phyloP scores from a whole-genome alignment of 2,797 vertebrate genomes.

The Fundulus diaphanus region DNA sequence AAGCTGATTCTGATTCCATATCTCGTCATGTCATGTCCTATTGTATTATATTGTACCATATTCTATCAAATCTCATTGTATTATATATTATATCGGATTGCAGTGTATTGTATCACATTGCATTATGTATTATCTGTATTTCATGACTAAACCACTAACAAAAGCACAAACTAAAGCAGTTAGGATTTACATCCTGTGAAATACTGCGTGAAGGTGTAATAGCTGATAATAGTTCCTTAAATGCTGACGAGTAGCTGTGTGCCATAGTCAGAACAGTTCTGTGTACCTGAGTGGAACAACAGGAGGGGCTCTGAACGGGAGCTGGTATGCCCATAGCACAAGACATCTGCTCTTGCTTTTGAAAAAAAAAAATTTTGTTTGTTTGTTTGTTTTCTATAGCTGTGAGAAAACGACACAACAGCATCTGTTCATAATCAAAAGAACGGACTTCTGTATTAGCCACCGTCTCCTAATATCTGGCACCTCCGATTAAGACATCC shows the following conservation, averaged over 20 bases:
- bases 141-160: too few relatives aligned
- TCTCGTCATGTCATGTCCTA: not conserved
- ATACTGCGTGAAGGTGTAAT: not conserved
- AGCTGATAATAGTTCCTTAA: not conserved
- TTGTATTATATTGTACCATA: not conserved
- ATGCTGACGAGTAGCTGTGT: not conserved
- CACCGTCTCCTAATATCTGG: conserved; percentile 54
- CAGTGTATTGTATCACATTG: not conserved
- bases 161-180: too few relatives aligned
- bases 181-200: not conserved
- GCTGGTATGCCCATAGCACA: conserved; percentile 94
- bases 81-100: not conserved
- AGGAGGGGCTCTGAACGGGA: conserved; percentile 89
- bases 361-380: conserved; percentile 60
- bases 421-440: not conserved
- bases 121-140: not conserved
- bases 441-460: conserved; percentile 31
- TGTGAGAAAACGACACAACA: conserved; percentile 31
- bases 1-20: not conserved
- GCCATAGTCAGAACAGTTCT: conserved; percentile 22
- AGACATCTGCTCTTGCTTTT: conserved; percentile 96
- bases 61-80: not conserved
- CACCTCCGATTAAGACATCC: conserved; percentile 61
- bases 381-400: too few relatives aligned
- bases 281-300: conserved; percentile 91